These are phyloP conservation scores for Lateolabrax maculatus DNA, from an alignment of 2,797 vertebrate genomes.

Conservation along the genomic window DNA sequence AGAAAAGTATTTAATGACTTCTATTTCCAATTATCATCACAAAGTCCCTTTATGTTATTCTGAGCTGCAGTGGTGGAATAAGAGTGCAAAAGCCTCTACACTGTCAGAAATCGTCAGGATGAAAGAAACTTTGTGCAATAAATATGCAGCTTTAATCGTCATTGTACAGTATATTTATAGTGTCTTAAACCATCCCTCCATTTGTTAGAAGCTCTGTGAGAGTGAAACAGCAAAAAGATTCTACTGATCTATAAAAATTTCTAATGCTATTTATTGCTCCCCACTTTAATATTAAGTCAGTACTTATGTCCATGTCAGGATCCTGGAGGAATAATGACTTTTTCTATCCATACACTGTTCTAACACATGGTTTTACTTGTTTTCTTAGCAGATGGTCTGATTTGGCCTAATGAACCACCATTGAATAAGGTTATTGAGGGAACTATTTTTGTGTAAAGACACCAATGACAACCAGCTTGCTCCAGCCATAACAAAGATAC, in stretches of 20 bases:
- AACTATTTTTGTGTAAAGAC: conserved; percentile 13
- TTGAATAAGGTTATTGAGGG: conserved; percentile 17
- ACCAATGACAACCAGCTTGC: conserved; percentile 11
- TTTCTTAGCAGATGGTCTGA: conserved; percentile 16
- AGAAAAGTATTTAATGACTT: background rate
- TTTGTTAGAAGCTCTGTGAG: background rate
- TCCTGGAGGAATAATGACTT: background rate
- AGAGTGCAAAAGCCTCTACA: background rate
- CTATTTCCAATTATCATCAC: conserved; percentile 21
- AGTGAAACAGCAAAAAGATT: background rate
- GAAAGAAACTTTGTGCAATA: background rate
- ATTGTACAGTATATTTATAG: conserved; percentile 16
- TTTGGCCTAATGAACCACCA: background rate
- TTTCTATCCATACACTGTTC: background rate
- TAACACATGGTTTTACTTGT: background rate
- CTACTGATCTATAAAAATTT: background rate
- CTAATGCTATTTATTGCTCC: background rate
- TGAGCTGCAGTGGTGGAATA: background rate
- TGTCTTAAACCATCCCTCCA: background rate
- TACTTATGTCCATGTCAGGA: background rate
- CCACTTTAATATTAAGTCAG: background rate
- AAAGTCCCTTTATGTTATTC: conserved; percentile 15
- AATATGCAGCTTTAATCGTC: background rate
- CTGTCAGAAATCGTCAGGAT: background rate
- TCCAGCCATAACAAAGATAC: conserved; percentile 25